Conservation (phyloP, 2,888 invertebrate genomes). For the Sisyra nigra region DNA sequence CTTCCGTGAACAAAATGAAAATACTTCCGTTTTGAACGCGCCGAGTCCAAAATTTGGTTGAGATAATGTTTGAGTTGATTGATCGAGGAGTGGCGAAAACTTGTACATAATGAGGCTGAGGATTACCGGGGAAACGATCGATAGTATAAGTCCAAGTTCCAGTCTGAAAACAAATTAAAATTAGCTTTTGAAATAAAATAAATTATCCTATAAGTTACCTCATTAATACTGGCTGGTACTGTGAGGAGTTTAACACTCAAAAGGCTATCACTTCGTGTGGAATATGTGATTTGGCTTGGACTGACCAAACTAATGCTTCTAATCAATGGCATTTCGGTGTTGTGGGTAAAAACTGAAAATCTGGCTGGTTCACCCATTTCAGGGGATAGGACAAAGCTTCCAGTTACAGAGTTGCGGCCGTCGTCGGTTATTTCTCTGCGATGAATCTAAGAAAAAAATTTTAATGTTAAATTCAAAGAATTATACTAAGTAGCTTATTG, state of each 20-base stretch:
- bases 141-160: conserved; percentile 43
- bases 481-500: too few species aligned
- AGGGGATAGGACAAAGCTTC: conserved; percentile 35
- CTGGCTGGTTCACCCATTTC: conserved; percentile 33
- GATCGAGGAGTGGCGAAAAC: conserved; percentile 37
- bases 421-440: conserved; percentile 32
- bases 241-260: conserved; percentile 33
- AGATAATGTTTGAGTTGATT: conserved; percentile 26
- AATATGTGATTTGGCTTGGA: conserved; percentile 30
- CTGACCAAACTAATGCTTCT: conserved; percentile 30
- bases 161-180: conserved; percentile 20
- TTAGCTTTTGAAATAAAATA: background rate
- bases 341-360: conserved; percentile 35
- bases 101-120: conserved; percentile 42
- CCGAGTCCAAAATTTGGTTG: conserved; percentile 31
- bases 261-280: conserved; percentile 30
- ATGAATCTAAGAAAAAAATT: conserved; percentile 25
- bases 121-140: conserved; percentile 36
- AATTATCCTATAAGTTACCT: conserved; percentile 19
- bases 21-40: conserved; percentile 25
- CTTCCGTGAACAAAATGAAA: conserved; percentile 33
- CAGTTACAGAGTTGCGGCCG: conserved; percentile 30
- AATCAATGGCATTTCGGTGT: conserved; percentile 32
- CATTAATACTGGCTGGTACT: conserved; percentile 31
- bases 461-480: background rate